Evolutionary conservation across 2,888 invertebrate genomes (phyloP).

Genomic region (Stictocephala bisonia): DNA sequence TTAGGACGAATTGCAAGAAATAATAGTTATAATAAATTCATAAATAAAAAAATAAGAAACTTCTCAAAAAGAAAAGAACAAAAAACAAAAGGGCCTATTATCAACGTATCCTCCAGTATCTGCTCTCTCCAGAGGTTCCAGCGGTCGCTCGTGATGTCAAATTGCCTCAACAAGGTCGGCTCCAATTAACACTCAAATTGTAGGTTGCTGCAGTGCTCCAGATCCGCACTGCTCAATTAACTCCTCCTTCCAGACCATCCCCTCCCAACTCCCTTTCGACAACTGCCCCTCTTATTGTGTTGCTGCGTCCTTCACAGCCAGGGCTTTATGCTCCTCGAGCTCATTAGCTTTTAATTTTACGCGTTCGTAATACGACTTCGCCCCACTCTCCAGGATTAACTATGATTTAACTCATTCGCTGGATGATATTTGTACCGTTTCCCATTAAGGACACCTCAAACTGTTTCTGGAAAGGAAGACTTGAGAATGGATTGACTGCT

Average conservation of each 20-base stretch:
- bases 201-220: slow-evolving; percentile 14
- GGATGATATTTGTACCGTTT: slow-evolving; percentile 17
- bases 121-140: not conserved
- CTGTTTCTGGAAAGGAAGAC: slow-evolving; percentile 13
- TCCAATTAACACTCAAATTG: slow-evolving; percentile 28
- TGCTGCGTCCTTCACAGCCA: too few species aligned
- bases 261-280: not conserved
- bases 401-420: not conserved
- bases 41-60: too few species aligned
- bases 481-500: too few species aligned
- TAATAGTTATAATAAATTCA: too few species aligned
- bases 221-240: slow-evolving; percentile 4
- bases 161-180: slow-evolving; percentile 38
- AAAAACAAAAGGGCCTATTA: too few species aligned
- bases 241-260: not conserved
- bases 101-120: too few species aligned
- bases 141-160: not conserved
- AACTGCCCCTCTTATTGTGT: too few species aligned
- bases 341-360: slow-evolving; percentile 29
- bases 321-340: too few species aligned
- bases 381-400: not conserved
- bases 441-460: slow-evolving; percentile 12
- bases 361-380: slow-evolving; percentile 23
- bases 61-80: too few species aligned
- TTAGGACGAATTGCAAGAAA: too few species aligned